Conservation (phyloP, 2,113 vertebrate genomes). For the Athene cunicularia region DNA sequence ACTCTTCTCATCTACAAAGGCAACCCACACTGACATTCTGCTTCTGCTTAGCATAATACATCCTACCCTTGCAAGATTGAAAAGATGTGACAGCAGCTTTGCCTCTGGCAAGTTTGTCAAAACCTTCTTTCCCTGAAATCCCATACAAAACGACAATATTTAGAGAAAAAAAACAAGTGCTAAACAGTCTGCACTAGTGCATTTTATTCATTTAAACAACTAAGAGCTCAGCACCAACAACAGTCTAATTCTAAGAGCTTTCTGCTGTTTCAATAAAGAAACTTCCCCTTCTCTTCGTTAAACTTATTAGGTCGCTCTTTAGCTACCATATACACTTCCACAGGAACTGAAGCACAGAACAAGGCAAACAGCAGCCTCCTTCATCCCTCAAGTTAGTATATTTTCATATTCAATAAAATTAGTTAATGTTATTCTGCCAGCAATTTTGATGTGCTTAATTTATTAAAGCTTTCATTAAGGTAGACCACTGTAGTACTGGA, state of each 20-base stretch:
- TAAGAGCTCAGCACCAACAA: background rate
- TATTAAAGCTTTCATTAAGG: background rate
- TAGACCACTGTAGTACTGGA: background rate
- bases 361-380: background rate
- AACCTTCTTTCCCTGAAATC: background rate
- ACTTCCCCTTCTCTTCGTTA: background rate
- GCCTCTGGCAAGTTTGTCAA: background rate
- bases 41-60: background rate
- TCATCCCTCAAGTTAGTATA: background rate
- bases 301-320: background rate
- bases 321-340: background rate
- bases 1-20: background rate
- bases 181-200: background rate
- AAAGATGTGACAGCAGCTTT: background rate
- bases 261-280: background rate
- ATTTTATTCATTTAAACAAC: background rate
- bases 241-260: background rate
- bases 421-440: background rate
- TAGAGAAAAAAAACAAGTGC: background rate
- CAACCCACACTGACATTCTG: background rate
- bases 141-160: background rate
- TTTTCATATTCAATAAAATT: background rate
- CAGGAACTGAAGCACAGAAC: background rate
- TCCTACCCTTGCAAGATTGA: background rate
- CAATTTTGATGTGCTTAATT: background rate